A percentile compares a stretch with the other conserved stretches of the same genome.
phyloP scores from a whole-genome alignment of 1,140 invertebrate species.

The Nymphalis io region DNA sequence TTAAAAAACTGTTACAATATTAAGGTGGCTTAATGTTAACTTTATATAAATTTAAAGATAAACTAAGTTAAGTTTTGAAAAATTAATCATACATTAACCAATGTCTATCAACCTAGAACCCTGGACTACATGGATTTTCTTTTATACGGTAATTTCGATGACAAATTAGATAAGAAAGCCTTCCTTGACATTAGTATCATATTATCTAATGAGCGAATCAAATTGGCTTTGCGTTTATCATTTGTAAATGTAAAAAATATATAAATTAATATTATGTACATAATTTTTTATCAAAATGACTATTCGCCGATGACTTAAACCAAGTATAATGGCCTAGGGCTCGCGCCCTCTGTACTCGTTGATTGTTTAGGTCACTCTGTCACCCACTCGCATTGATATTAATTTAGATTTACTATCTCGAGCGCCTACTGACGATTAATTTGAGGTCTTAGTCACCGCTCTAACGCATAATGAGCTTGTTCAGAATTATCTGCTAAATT shows the following conservation, averaged over 20 bases:
- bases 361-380: conserved; percentile 61
- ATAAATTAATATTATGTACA: background rate
- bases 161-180: too few relatives aligned
- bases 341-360: conserved; percentile 50
- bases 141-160: too few relatives aligned
- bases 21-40: background rate
- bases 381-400: conserved; percentile 62
- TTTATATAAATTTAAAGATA: background rate
- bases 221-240: too few relatives aligned
- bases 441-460: conserved; percentile 56
- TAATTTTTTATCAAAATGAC: background rate
- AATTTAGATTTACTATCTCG: conserved; percentile 67
- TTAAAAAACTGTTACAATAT: conserved; percentile 43
- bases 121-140: too few relatives aligned
- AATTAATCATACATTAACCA: too few relatives aligned
- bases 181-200: too few relatives aligned
- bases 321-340: conserved; percentile 39
- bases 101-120: too few relatives aligned
- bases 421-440: conserved; percentile 56
- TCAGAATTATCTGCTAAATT: conserved; percentile 45
- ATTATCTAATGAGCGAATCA: too few relatives aligned
- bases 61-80: background rate
- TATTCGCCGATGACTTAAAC: conserved; percentile 31
- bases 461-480: conserved; percentile 55
- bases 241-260: too few relatives aligned